Conservation (phyloP, 2,888 invertebrate genomes). For the Polymixis flavicincta region DNA sequence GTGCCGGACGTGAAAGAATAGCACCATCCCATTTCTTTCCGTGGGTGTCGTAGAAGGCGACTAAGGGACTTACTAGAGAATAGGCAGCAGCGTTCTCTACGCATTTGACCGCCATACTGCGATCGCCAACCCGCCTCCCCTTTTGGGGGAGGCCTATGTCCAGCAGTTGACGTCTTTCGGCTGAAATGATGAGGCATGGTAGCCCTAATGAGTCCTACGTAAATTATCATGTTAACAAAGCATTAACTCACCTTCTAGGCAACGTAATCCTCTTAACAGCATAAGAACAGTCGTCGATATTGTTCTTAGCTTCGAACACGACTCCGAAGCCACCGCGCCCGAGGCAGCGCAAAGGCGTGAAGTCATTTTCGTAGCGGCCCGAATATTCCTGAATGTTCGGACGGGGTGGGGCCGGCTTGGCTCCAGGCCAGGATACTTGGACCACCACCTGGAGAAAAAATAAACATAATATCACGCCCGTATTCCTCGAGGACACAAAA, state of each 20-base stretch:
- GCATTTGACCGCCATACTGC: too few species aligned
- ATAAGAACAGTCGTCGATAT: constrained; percentile 98
- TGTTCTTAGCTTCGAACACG: constrained; percentile 98
- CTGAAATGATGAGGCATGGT: too few species aligned
- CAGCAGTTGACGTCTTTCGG: too few species aligned
- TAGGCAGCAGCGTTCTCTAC: too few species aligned
- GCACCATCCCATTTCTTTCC: too few species aligned
- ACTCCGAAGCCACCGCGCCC: constrained; percentile 99
- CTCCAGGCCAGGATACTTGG: constrained; percentile 72
- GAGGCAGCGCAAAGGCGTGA: constrained; percentile 94
- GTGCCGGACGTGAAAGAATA: too few species aligned
- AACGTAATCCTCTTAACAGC: constrained; percentile 98
- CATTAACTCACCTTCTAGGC: constrained; percentile 92
- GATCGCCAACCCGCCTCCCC: too few species aligned
- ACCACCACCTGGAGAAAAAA: constrained; percentile 51
- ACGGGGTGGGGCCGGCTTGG: constrained; percentile 69
- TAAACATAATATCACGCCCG: neutral
- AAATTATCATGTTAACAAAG: too few species aligned
- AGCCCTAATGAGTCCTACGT: too few species aligned
- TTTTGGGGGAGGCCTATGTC: too few species aligned
- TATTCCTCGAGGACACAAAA: neutral
- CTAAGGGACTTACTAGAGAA: too few species aligned
- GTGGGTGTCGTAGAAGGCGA: too few species aligned
- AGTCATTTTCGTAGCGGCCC: constrained; percentile 95
- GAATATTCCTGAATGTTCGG: constrained; percentile 82